Evolutionary conservation across 1,140 invertebrate species (phyloP).

Genomic region (Gonioctena quinquepunctata): DNA sequence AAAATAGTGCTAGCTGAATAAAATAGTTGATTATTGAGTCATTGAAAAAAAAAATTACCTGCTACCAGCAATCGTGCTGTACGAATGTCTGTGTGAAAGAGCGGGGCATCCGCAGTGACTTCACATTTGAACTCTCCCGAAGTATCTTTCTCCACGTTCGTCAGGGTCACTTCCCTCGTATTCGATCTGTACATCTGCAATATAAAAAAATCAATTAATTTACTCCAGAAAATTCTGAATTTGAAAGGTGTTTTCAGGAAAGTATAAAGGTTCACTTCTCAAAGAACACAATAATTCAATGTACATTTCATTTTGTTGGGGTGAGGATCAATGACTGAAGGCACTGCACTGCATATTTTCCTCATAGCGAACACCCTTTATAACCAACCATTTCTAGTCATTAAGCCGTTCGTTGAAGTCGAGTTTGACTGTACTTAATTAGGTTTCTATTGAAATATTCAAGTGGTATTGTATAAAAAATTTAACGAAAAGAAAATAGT

Average conservation of each 20-base stretch:
- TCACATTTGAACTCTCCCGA: slow-evolving; percentile 73
- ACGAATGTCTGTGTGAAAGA: slow-evolving; percentile 71
- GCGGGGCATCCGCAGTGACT: slow-evolving; percentile 72
- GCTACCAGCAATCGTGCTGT: slow-evolving; percentile 67
- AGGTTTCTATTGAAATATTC: too few relatives aligned
- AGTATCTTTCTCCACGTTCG: slow-evolving; percentile 64
- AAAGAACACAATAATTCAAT: too few relatives aligned
- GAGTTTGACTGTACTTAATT: too few relatives aligned
- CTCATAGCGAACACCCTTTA: too few relatives aligned
- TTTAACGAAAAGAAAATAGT: too few relatives aligned
- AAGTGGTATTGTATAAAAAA: too few relatives aligned
- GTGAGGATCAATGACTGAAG: too few relatives aligned
- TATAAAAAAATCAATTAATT: background rate
- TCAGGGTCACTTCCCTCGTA: slow-evolving; percentile 64
- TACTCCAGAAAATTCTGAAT: background rate
- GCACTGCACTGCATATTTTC: background rate
- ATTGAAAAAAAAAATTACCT: slow-evolving; percentile 34
- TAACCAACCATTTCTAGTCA: too few relatives aligned
- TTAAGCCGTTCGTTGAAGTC: too few relatives aligned
- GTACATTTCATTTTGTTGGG: too few relatives aligned
- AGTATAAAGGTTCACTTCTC: too few relatives aligned
- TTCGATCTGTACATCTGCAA: slow-evolving; percentile 65
- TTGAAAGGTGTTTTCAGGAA: background rate
- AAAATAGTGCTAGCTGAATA: background rate
- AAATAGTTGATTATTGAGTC: background rate